A percentile compares a stretch with the other conserved stretches of the same genome.
phyloP scores from a whole-genome alignment of 1,140 invertebrate species.

The Platyscapa corneri region DNA sequence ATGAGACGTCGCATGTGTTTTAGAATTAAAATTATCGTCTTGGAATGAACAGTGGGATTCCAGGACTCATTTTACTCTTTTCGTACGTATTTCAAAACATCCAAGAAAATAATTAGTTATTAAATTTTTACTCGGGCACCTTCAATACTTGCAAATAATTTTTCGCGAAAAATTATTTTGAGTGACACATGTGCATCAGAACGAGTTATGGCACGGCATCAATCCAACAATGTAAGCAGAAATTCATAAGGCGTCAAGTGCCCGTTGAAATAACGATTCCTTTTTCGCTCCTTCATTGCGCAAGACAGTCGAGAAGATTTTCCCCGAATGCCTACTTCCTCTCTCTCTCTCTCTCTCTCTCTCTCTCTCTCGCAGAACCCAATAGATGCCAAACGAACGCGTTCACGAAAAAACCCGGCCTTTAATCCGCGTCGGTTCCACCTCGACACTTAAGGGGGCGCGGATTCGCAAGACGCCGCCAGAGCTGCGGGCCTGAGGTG shows the following conservation, averaged over 20 bases:
- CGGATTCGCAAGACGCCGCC: neutral
- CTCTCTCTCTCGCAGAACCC: no score
- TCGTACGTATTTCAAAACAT: neutral
- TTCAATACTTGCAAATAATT: neutral
- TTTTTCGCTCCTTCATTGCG: no score
- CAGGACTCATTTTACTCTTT: neutral
- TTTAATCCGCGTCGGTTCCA: no score
- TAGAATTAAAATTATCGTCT: neutral
- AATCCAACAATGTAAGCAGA: neutral
- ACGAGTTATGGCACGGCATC: neutral
- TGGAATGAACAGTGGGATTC: neutral
- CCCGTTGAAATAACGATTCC: no score
- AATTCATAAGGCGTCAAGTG: no score
- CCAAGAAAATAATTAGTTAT: no score
- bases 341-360: no score
- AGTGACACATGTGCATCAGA: neutral
- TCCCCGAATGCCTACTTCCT: no score
- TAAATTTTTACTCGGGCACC: neutral
- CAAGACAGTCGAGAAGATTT: no score
- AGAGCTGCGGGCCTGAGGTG: neutral
- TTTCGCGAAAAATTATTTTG: neutral
- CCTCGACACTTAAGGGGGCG: neutral
- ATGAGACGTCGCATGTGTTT: no score
- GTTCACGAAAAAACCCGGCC: no score
- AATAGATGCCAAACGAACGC: no score